phyloP scores from a whole-genome alignment of 2,113 vertebrate genomes.

The Equus quagga region DNA sequence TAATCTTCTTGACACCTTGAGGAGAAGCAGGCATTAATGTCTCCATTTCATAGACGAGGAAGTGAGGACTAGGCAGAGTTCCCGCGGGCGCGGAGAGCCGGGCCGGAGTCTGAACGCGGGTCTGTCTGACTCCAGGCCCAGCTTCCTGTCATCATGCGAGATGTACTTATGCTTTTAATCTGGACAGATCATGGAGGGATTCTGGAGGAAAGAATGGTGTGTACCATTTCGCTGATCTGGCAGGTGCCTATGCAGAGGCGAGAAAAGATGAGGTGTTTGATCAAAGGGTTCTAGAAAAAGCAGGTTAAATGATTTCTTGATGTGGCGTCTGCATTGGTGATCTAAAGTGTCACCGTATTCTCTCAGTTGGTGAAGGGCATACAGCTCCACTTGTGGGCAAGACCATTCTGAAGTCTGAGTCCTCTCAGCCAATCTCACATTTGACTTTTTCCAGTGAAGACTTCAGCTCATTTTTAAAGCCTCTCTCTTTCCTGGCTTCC shows the following conservation, averaged over 20 bases:
- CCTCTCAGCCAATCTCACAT: neutral
- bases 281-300: neutral
- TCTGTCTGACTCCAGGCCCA: neutral
- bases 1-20: neutral
- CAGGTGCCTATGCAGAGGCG: fast-evolving
- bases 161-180: neutral
- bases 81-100: fast-evolving
- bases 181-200: neutral
- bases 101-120: neutral
- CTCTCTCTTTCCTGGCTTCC: neutral
- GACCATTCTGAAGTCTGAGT: fast-evolving
- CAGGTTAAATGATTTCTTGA: fast-evolving
- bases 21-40: fast-evolving
- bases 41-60: fast-evolving
- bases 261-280: neutral
- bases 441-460: neutral
- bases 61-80: neutral
- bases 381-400: fast-evolving
- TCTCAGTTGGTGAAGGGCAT: fast-evolving
- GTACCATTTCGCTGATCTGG: neutral
- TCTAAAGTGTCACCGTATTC: fast-evolving
- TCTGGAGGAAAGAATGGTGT: neutral
- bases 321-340: neutral
- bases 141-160: fast-evolving
- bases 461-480: neutral